Evolutionary conservation across 2,888 invertebrate genomes (phyloP).

Genomic region (Parasteatoda lunata): DNA sequence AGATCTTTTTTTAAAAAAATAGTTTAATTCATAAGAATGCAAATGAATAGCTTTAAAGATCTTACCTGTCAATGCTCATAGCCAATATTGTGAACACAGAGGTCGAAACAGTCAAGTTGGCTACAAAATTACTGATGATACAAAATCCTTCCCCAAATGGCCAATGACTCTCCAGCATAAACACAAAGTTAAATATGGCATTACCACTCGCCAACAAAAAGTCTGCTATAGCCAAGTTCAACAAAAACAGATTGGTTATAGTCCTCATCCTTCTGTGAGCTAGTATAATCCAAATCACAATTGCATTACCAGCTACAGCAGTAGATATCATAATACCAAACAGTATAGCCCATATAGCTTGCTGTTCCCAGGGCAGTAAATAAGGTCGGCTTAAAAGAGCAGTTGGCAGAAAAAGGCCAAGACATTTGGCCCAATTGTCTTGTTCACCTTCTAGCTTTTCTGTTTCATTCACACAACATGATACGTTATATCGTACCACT

Average conservation of each 20-base stretch:
- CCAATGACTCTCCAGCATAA: constrained; percentile 70
- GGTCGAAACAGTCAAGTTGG: constrained; percentile 69
- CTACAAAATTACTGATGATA: constrained; percentile 69
- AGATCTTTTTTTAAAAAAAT: too few relatives aligned
- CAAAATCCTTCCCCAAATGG: constrained; percentile 70
- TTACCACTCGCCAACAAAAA: constrained; percentile 69
- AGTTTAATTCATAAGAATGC: too few relatives aligned
- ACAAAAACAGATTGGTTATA: constrained; percentile 70
- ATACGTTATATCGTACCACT: constrained; percentile 24
- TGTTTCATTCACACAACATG: constrained; percentile 41
- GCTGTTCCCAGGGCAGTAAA: constrained; percentile 88
- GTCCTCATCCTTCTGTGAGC: constrained; percentile 70
- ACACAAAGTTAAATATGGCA: constrained; percentile 70
- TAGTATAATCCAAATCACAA: constrained; percentile 93
- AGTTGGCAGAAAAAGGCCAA: constrained; percentile 22
- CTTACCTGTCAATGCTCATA: constrained; percentile 70
- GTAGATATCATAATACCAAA: constrained; percentile 86
- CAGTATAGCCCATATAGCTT: constrained; percentile 83
- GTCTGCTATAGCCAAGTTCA: constrained; percentile 70
- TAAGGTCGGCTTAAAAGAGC: constrained; percentile 75
- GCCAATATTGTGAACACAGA: constrained; percentile 70
- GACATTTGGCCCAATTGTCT: constrained; percentile 27
- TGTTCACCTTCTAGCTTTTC: neutral
- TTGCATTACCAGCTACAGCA: constrained; percentile 89
- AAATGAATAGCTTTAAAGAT: too few relatives aligned